Evolutionary conservation across 92 coral and sea anemone genomes (phyloP), one percentile per base, ranked within the genome.

Genomic region (Actinernus sp.): DNA sequence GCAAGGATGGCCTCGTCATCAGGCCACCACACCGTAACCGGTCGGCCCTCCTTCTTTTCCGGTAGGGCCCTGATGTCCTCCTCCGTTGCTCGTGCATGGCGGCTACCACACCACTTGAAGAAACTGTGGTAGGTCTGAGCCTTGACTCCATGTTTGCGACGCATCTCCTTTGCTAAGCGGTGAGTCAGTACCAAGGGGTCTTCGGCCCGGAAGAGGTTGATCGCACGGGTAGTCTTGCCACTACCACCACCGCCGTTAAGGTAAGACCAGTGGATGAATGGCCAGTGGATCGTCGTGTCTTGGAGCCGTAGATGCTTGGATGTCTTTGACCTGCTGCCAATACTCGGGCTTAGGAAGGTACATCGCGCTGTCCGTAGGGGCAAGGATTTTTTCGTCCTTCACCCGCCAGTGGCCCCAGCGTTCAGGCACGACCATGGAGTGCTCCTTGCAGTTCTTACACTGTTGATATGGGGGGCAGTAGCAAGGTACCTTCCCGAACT

Each of bases 231-330:
- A 23, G 65, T 55, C 41, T 69, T 41, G 0, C 76, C 65, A 1
- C 22, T 1, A 0, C 56, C 65, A 0, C 76, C 76, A 1, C 76
- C 76, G 1, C 76, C 56, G 18, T 68, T 68, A 0, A 68, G 54
- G 17, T 68, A 55, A n/a, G 13, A 53, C 29, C 0, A 55, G n/a
- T 7, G 19, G 12, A 22, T 68, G 76, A 2, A 53, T 36, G 3
- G 74, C 18, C 24, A 67, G n/a, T 7, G 53, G 62, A 31, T 52
- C 74, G 0, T 26, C 26, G 14, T 18, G 39, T 23, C 31, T 1
- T 6, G 34, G 64, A 22, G 47, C 47, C 2, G 12, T 31, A n/a
- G 48, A 40, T 57, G 36, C 22, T 3, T 2, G 19, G 47, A 12
- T 1, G 1, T 13, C 34, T 31, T 27, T 30, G 29, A 0, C 17